Conservation (phyloP, 2,113 vertebrate genomes). For the Xiphophorus hellerii region DNA sequence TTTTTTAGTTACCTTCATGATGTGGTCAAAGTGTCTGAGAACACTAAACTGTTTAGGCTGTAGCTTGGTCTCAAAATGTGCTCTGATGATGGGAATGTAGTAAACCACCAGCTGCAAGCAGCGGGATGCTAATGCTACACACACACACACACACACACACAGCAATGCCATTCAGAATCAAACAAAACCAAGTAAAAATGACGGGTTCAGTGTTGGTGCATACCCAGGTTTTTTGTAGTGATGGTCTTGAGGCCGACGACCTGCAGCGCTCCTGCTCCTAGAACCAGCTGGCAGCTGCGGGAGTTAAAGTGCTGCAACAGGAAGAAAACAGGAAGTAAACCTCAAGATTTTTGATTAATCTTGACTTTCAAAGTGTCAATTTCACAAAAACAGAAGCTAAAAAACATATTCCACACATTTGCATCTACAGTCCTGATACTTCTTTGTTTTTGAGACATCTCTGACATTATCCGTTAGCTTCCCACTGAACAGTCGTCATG, state of each 20-base stretch:
- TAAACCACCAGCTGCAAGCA: conserved; percentile 97
- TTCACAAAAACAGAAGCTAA: no score
- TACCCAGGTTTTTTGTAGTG: conserved; percentile 98
- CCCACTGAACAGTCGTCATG: no score
- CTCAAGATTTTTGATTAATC: no score
- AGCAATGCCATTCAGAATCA: no score
- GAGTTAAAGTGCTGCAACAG: conserved; percentile 95
- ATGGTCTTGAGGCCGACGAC: conserved; percentile 98
- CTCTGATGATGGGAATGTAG: conserved; percentile 95
- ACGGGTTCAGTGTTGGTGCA: not conserved
- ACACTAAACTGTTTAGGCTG: conserved; percentile 94
- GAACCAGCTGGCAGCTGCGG: conserved; percentile 95
- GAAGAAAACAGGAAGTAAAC: not conserved
- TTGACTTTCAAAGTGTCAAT: no score
- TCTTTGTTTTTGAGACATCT: not conserved
- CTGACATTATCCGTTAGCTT: no score
- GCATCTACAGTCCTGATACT: not conserved
- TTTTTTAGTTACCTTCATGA: conserved; percentile 89
- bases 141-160: conserved; percentile 27
- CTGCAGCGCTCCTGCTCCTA: conserved; percentile 96
- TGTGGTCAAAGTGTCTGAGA: conserved; percentile 97
- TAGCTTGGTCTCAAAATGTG: conserved; percentile 94
- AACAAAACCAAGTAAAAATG: not conserved
- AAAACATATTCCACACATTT: no score
- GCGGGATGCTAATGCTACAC: conserved; percentile 90